Conservation (phyloP, 2,888 invertebrate species). For the Lasioglossum lativentre region DNA sequence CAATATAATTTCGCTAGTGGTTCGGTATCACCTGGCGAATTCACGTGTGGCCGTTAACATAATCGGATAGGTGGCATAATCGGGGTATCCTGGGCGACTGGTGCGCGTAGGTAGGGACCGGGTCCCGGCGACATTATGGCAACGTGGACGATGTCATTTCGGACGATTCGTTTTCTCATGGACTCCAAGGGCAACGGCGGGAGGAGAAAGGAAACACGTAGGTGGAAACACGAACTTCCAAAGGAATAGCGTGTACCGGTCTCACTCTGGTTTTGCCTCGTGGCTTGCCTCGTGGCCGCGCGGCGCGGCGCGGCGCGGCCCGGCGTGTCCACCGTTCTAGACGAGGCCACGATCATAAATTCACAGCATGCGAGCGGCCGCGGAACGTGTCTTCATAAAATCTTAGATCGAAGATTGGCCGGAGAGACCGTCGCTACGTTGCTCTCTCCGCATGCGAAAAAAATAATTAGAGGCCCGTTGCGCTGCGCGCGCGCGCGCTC, state of each 20-base stretch:
- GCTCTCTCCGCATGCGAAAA: conserved; percentile 58
- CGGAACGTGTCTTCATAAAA: conserved; percentile 72
- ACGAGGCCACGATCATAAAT: conserved; percentile 71
- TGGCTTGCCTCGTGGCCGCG: not conserved
- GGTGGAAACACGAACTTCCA: conserved; percentile 74
- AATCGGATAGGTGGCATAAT: not conserved
- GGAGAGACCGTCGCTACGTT: conserved; percentile 42
- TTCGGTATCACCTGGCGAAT: conserved; percentile 2
- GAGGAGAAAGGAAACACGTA: conserved; percentile 58
- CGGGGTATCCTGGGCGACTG: not conserved
- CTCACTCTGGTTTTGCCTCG: conserved; percentile 36
- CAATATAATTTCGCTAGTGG: not conserved
- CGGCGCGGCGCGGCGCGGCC: conserved; percentile 19
- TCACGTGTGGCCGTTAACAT: not conserved
- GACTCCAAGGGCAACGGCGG: conserved; percentile 40
- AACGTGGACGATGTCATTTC: conserved; percentile 65
- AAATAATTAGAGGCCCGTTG: conserved; percentile 62
- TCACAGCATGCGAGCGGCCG: conserved; percentile 74
- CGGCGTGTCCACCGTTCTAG: conserved; percentile 59
- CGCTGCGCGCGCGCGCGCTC: not conserved
- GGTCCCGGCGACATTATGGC: conserved; percentile 55
- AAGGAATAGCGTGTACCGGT: conserved; percentile 38
- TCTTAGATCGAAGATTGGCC: conserved; percentile 74
- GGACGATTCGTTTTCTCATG: conserved; percentile 66
- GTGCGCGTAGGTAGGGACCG: conserved; percentile 59